Percentiles rank a stretch among this genome's conserved stretches.
Conservation (phyloP, 2,888 invertebrate genomes). For the Papilio elwesi region DNA sequence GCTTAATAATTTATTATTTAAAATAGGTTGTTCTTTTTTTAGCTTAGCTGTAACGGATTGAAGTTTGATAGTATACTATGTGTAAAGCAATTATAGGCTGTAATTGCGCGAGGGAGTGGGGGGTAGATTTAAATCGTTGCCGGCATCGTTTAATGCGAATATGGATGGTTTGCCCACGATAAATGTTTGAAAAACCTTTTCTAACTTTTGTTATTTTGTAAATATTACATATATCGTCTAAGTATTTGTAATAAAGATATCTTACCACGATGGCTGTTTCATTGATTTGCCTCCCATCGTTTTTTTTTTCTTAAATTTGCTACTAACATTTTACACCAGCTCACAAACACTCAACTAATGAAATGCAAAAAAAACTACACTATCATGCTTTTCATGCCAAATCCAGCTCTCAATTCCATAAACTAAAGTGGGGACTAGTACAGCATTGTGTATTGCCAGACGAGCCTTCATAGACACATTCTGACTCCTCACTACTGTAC, state of each 20-base stretch:
- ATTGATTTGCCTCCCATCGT: constrained; percentile 29
- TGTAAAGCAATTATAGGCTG: constrained; percentile 24
- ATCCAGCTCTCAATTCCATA: too few species aligned
- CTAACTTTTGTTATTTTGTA: constrained; percentile 71
- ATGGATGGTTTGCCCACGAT: constrained; percentile 44
- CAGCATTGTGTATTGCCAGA: too few species aligned
- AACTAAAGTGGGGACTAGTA: too few species aligned
- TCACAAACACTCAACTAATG: too few species aligned
- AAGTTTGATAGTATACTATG: constrained; percentile 43
- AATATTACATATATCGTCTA: constrained; percentile 69
- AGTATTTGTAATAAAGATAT: constrained; percentile 77
- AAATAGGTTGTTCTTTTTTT: constrained; percentile 55
- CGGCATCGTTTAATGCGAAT: constrained; percentile 1
- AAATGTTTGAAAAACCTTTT: constrained; percentile 50
- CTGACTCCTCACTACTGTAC: too few species aligned
- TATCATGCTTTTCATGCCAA: too few species aligned
- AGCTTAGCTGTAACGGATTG: constrained; percentile 50
- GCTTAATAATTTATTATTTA: constrained; percentile 71
- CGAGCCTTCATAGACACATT: too few species aligned
- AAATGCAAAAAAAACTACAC: too few species aligned
- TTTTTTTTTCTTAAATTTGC: neutral
- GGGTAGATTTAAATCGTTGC: constrained; percentile 4
- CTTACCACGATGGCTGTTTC: constrained; percentile 66
- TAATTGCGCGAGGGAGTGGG: neutral
- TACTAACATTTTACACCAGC: too few species aligned